A percentile compares a stretch with the other conserved stretches of the same genome.
phyloP scores from a whole-genome alignment of 2,113 vertebrate species.

The Marmota monax region DNA sequence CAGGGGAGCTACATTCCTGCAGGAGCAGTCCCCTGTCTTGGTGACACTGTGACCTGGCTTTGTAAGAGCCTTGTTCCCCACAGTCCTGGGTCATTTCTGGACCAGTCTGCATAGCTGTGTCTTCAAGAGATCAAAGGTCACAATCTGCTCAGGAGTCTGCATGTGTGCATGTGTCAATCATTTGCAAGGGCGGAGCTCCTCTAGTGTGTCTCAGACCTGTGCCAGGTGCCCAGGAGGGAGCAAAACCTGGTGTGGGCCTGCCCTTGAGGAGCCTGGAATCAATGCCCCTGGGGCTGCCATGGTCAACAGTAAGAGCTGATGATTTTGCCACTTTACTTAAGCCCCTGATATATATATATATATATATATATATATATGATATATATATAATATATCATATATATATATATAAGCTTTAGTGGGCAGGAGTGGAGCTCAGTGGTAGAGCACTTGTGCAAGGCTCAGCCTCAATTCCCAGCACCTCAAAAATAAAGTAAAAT shows the following conservation, averaged over 20 bases:
- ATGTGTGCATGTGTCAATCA: no score
- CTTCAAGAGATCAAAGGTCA: not conserved
- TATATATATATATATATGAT: not conserved
- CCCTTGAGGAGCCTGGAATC: not conserved
- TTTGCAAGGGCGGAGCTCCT: not conserved
- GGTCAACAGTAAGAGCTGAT: not conserved
- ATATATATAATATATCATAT: not conserved
- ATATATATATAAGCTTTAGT: not conserved
- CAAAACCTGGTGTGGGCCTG: not conserved
- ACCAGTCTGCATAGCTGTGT: not conserved
- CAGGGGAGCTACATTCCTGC: not conserved
- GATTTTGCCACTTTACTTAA: not conserved
- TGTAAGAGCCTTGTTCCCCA: not conserved
- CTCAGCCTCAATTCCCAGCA: not conserved
- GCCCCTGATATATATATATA: no score
- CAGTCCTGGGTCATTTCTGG: not conserved
- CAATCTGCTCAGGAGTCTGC: not conserved
- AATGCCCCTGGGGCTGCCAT: not conserved
- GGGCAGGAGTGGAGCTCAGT: not conserved
- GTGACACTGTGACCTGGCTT: not conserved
- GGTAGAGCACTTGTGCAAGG: not conserved
- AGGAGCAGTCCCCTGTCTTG: no score
- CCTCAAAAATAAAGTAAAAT: not conserved
- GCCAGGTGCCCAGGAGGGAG: not conserved
- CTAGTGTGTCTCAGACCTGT: not conserved